A percentile compares a stretch with the other conserved stretches of the same genome.
These are phyloP conservation scores for Diacarnus erythraeanus DNA, from an alignment of 37 sponge, comb jelly and placozoan species.

Conservation along the genomic window DNA sequence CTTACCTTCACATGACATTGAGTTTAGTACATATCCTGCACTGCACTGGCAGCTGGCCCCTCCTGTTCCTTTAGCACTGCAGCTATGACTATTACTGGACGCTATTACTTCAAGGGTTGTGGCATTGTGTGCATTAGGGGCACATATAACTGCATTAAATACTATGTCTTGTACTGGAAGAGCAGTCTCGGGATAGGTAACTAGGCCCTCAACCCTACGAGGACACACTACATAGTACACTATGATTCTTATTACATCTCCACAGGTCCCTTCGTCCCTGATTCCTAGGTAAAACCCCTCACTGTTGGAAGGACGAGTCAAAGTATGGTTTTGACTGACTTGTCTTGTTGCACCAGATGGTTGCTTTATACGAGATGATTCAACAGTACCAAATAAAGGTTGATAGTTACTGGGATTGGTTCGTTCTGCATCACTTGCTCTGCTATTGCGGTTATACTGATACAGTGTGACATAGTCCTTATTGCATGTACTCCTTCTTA, in stretches of 20 bases:
- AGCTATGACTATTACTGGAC: not conserved
- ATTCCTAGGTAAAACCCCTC: constrained; percentile 9
- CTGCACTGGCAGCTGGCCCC: not conserved
- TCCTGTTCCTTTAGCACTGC: not conserved
- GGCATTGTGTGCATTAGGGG: not conserved
- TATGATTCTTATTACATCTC: not conserved
- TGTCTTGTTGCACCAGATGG: not conserved
- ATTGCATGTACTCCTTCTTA: not conserved
- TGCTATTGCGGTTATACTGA: not conserved
- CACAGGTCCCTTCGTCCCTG: constrained; percentile 1
- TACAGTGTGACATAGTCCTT: not conserved
- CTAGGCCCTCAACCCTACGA: not conserved
- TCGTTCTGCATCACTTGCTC: not conserved
- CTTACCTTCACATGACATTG: not conserved
- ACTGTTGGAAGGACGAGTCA: not conserved
- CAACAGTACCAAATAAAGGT: constrained; percentile 3
- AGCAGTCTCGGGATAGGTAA: constrained; percentile 1
- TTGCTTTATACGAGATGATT: not conserved
- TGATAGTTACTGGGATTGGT: not conserved
- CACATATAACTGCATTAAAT: not conserved
- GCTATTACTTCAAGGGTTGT: not conserved
- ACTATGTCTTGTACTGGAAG: not conserved
- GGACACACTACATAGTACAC: not conserved
- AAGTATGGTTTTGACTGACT: not conserved
- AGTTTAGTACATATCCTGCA: not conserved